Conservation (phyloP, 2,797 vertebrate genomes). For the Apogon talboti region DNA sequence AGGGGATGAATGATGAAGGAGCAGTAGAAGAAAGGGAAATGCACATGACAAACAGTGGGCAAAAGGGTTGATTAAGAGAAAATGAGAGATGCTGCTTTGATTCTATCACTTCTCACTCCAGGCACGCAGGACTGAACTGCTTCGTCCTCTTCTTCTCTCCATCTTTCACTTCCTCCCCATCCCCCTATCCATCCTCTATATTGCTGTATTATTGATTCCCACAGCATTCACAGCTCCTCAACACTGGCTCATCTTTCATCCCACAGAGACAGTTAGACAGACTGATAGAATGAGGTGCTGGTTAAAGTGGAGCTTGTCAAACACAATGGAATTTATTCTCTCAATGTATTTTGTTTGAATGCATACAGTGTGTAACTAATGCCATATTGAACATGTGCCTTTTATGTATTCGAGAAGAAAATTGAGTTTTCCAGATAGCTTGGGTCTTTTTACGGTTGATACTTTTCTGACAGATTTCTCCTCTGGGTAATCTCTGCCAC, state of each 20-base stretch:
- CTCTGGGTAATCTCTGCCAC: background rate
- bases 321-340: constrained; percentile 26
- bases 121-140: constrained; percentile 48
- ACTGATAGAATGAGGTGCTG: constrained; percentile 35
- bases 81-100: constrained; percentile 52
- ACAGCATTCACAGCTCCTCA: constrained; percentile 54
- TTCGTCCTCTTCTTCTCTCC: constrained; percentile 31
- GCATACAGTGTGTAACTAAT: background rate
- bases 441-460: too few relatives aligned
- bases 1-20: background rate
- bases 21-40: constrained; percentile 3
- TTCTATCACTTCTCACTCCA: constrained; percentile 63
- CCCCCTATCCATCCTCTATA: constrained; percentile 48
- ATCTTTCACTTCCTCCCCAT: constrained; percentile 19
- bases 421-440: background rate
- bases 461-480: background rate
- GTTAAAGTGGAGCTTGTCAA: constrained; percentile 31
- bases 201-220: constrained; percentile 75
- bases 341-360: constrained; percentile 10
- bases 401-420: background rate
- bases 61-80: constrained; percentile 9
- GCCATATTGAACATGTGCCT: background rate
- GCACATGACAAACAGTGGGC: constrained; percentile 13
- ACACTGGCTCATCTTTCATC: constrained; percentile 61
- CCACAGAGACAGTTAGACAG: constrained; percentile 60